Evolutionary conservation across 2,888 invertebrate species (phyloP), one percentile per base, ranked within the genome.

Genomic region (Monopis laevigella): DNA sequence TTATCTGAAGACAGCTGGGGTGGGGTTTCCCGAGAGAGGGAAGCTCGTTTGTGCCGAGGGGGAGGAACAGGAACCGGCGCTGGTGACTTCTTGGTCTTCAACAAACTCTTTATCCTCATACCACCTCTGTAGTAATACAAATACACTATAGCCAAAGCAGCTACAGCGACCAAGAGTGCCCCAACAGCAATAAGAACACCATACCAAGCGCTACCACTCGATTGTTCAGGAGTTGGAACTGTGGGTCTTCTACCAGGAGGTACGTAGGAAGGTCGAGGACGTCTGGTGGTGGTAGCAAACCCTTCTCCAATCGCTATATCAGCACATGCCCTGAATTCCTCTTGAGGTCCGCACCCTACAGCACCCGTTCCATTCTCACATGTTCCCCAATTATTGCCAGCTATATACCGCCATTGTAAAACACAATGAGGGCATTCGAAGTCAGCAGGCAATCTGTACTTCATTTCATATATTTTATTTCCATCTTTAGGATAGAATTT

Each of bases 341-440:
- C 94, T 59, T 94, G 94, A 0, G 90, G 90, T 0, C 94, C 94
- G 57, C 94, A 94, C 0, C 94, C 94, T 1, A 94, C 88, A 0
- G 88, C 88, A 21, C 89, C 91, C 35, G 85, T 86, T 0, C 89
- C 89, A 55, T 90, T 86, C 1, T 80, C 80, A 55, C 90, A 90
- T 10, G 78, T 82, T 1, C 92, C 92, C 92, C 92, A 93, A 59
- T 91, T 92, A 57, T 92, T 92, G 2, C 89, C 93, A 32, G 94
- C 93, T 42, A 91, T 83, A 65, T 95, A 95, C 50, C 89, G 84
- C 95, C 95, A 95, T 59, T 95, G 95, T 43, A 95, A 72, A 2
- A 95, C 86, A 59, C 95, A 95, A 61, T 92, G 92, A 8, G 84
- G 68, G 62, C 95, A 95, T 34, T 87, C 85, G 11, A 92, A 55